Evolutionary conservation across 2,888 invertebrate species (phyloP), one percentile per base, ranked within the genome.

Genomic region (Apamea monoglypha): DNA sequence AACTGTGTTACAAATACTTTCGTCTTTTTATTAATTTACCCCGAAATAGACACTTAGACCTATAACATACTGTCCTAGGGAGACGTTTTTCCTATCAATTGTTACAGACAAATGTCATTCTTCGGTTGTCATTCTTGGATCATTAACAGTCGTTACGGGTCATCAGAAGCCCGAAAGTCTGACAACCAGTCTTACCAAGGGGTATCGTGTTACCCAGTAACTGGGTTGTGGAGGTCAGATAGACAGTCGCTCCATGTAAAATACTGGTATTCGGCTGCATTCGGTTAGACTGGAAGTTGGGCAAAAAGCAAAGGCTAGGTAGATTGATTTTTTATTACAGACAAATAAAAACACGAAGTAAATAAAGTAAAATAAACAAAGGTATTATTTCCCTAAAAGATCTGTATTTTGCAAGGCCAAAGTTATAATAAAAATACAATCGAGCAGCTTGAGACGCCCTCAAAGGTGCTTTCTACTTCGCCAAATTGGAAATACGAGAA

Each of bases 1-100:
- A 96, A 96, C 93, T 92, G 92, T 94, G 94, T 95, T 96, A 94
- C 88, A 87, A 91, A 91, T 81, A 83, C 66, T 76, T 67, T 53
- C 36, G 76, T 36, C 82, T 90, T 40, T 89, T 87, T 84, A 85
- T 89, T 88, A 66, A 61, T 61, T 61, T 4, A 8, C n/a, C 16
- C 32, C 14, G 36, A 76, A 59, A 59, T 16, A 61, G 21, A 36
- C 63, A 56, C 25, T 6, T 32, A 53, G 8, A 61, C 29, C 29
- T 21, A 32, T 21, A 21, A 4, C 6, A 5, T n/a, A 50, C n/a
- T 1, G 5, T 1, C 16, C 6, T 16, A 40, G 21, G 14, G 47
- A 21, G n/a, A 40, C 21, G 16, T 40, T 21, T 74, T 29, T 71
- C 16, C 12, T 40, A 18, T 36, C 25, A 47, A 47, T 25, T 25